Percentiles rank a stretch among this genome's conserved stretches.
Evolutionary conservation across 1,140 invertebrate genomes (phyloP).

Genomic region (Ceratosolen fusciceps): DNA sequence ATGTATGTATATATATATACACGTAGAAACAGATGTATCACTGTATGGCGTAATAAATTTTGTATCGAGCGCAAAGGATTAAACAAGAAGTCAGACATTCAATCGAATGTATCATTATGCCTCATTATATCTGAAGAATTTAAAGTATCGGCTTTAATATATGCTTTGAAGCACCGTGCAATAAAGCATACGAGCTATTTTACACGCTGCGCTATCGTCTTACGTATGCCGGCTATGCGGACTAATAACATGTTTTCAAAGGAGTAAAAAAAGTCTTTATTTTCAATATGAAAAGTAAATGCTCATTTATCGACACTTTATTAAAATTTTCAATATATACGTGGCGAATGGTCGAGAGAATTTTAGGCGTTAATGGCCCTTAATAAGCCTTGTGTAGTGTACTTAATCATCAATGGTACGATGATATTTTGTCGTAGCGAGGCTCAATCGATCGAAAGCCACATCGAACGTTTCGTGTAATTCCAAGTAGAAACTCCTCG

Average conservation of each 20-base stretch:
- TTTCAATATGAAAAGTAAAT: no score
- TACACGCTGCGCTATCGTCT: neutral
- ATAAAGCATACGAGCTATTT: neutral
- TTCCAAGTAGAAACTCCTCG: no score
- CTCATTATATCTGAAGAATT: neutral
- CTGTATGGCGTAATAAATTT: no score
- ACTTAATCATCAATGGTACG: no score
- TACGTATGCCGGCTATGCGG: neutral
- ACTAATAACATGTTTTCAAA: neutral
- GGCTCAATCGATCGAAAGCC: no score
- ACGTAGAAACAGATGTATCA: no score
- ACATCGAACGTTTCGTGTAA: no score
- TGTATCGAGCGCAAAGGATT: neutral
- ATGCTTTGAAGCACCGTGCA: neutral
- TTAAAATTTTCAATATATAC: neutral
- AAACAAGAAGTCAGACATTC: neutral
- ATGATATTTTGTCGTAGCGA: no score
- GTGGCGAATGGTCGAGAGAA: neutral
- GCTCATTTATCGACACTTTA: neutral
- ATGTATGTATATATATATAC: no score
- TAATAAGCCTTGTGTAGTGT: no score
- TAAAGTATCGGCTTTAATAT: neutral
- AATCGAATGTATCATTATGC: constrained; percentile 1
- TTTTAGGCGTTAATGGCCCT: neutral
- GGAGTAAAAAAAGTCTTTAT: neutral